Conservation (phyloP, 2,113 vertebrate species). For the Numenius arquata region DNA sequence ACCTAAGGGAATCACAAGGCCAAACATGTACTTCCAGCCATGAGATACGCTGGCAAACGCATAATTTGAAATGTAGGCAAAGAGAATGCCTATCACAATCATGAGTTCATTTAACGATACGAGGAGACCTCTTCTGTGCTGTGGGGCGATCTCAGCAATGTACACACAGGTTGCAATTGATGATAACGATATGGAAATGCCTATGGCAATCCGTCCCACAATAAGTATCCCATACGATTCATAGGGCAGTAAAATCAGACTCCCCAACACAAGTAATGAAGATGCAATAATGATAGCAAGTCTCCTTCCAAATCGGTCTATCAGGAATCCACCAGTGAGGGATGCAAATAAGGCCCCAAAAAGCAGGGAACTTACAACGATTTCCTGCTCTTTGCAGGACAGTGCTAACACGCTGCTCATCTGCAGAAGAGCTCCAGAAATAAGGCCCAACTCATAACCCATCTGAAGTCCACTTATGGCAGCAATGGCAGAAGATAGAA, state of each 20-base stretch:
- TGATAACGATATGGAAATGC: constrained; percentile 89
- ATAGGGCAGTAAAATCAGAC: constrained; percentile 74
- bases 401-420: constrained; percentile 81
- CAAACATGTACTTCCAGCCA: constrained; percentile 92
- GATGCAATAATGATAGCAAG: constrained; percentile 85
- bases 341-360: constrained; percentile 89
- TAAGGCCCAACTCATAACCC: constrained; percentile 92
- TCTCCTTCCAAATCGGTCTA: constrained; percentile 90
- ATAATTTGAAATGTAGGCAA: constrained; percentile 90
- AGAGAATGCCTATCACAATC: constrained; percentile 89
- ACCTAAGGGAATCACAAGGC: constrained; percentile 85
- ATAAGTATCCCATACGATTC: constrained; percentile 79
- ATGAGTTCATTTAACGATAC: constrained; percentile 93
- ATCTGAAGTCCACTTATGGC: constrained; percentile 91
- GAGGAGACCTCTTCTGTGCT: constrained; percentile 86
- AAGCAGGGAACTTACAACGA: constrained; percentile 88
- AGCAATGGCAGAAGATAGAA: constrained; percentile 81
- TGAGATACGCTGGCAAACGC: constrained; percentile 77
- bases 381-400: constrained; percentile 88
- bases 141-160: constrained; percentile 91
- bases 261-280: constrained; percentile 82
- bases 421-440: constrained; percentile 92
- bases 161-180: constrained; percentile 91
- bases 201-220: constrained; percentile 83
- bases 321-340: constrained; percentile 83